Evolutionary conservation across 2,888 invertebrate species (phyloP).

Genomic region (Heliconius charithonia): DNA sequence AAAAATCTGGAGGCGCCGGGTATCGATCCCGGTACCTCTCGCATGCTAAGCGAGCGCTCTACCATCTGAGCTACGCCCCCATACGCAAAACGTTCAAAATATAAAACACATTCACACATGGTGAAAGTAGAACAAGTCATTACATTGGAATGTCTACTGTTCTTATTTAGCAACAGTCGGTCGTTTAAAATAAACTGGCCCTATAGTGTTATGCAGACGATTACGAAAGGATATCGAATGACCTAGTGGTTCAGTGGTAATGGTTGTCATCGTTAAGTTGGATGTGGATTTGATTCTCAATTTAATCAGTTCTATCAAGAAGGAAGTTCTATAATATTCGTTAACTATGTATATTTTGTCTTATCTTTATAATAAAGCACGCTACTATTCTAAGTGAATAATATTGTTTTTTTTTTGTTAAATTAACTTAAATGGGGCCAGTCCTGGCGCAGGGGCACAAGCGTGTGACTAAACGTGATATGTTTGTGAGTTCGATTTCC

Average conservation of each 20-base stretch:
- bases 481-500: too few species aligned
- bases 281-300: background rate
- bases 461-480: too few species aligned
- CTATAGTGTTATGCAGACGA: background rate
- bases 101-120: background rate
- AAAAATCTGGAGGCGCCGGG: constrained; percentile 79
- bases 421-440: too few species aligned
- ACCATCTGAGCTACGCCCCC: constrained; percentile 71
- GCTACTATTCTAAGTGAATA: too few species aligned
- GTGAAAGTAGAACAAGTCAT: constrained; percentile 21
- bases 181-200: constrained; percentile 15
- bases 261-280: background rate
- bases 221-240: background rate
- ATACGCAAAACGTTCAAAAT: background rate
- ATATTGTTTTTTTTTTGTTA: too few species aligned
- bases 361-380: too few species aligned
- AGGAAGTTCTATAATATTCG: background rate
- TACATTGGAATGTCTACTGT: constrained; percentile 25
- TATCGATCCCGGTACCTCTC: constrained; percentile 85
- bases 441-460: too few species aligned
- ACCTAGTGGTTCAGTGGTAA: background rate
- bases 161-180: constrained; percentile 27
- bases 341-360: too few species aligned
- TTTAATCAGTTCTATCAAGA: background rate
- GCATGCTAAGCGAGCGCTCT: constrained; percentile 84